A percentile compares a stretch with the other conserved stretches of the same genome.
Conservation (phyloP, 2,888 invertebrate genomes). For the Tridacna gigas region DNA sequence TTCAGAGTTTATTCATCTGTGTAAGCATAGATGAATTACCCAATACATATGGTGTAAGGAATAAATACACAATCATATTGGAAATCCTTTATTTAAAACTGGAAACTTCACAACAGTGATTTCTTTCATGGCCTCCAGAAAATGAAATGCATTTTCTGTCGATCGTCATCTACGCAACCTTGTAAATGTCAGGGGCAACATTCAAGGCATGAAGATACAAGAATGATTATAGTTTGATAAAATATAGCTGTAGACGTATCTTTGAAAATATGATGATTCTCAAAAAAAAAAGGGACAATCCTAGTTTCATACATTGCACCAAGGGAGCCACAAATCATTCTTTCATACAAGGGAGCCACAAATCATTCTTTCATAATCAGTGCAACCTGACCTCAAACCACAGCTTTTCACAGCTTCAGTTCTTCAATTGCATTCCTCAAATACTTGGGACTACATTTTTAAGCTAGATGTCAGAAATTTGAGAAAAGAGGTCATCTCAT, state of each 20-base stretch:
- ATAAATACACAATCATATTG: no score
- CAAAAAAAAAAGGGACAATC: not conserved
- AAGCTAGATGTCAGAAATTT: conserved; percentile 21
- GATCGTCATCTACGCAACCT: no score
- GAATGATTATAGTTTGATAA: not conserved
- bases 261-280: not conserved
- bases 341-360: not conserved
- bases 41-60: no score
- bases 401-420: not conserved
- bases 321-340: not conserved
- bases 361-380: not conserved
- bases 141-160: no score
- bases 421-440: conserved; percentile 15
- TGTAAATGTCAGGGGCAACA: no score
- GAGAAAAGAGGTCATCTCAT: conserved; percentile 11
- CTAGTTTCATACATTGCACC: not conserved
- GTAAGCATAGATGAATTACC: no score
- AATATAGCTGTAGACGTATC: not conserved
- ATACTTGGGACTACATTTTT: conserved; percentile 13
- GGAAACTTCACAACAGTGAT: no score
- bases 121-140: no score
- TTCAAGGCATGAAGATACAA: no score
- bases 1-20: no score
- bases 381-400: not conserved
- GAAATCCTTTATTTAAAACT: no score